Conservation (phyloP, 2,113 vertebrate genomes). For the Hippocampus zosterae region DNA sequence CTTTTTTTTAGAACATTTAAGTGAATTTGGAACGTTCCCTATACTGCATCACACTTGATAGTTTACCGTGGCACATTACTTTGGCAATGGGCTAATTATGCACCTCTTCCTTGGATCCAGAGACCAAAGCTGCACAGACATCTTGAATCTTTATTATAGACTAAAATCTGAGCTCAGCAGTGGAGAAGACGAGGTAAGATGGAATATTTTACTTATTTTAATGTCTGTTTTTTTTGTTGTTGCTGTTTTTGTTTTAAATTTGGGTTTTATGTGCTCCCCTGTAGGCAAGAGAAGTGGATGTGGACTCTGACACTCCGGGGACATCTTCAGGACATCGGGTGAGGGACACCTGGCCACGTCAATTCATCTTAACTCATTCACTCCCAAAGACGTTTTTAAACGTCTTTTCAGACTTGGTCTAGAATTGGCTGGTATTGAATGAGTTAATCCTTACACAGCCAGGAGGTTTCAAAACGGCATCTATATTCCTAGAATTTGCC, state of each 20-base stretch:
- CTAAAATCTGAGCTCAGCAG: slow-evolving; percentile 85
- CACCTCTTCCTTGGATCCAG: slow-evolving; percentile 58
- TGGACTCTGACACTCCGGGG: slow-evolving; percentile 93
- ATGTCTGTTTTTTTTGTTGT: neutral
- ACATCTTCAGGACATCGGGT: slow-evolving; percentile 87
- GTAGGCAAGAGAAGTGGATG: slow-evolving; percentile 80
- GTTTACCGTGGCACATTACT: no score
- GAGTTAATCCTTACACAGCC: neutral
- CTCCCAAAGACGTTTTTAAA: no score
- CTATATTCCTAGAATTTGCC: neutral
- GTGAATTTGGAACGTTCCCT: no score
- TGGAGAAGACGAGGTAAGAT: slow-evolving; percentile 72
- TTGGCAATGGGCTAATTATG: neutral
- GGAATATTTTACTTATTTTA: neutral
- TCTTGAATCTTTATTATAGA: slow-evolving; percentile 86
- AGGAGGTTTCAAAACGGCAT: neutral
- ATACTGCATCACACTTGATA: no score
- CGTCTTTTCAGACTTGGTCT: no score
- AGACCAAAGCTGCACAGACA: slow-evolving; percentile 91
- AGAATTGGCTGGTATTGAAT: no score
- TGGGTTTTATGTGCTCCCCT: slow-evolving; percentile 17
- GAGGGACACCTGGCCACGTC: slow-evolving; percentile 32
- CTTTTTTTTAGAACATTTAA: no score
- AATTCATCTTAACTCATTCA: no score
- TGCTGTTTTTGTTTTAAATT: neutral